These are phyloP conservation scores for Eupelmus urozonus DNA, from an alignment of 2,888 invertebrate species.

Conservation along the genomic window DNA sequence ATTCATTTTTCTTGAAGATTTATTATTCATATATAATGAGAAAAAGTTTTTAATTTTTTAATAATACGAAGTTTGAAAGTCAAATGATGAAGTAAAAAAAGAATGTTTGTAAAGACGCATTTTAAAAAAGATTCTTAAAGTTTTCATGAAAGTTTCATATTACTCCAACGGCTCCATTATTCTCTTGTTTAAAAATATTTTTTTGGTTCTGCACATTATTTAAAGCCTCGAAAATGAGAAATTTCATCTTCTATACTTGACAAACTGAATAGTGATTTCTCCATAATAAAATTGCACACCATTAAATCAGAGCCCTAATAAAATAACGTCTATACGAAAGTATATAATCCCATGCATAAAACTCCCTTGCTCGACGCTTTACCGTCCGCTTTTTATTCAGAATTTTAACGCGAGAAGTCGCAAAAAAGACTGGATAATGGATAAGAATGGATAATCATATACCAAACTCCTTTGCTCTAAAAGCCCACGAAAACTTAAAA, in stretches of 20 bases:
- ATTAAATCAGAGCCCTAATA: no score
- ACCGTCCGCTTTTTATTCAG: no score
- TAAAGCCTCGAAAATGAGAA: slow-evolving; percentile 4
- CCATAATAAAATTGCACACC: no score
- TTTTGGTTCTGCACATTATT: background rate
- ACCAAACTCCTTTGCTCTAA: background rate
- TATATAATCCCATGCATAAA: no score
- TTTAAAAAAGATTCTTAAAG: slow-evolving; percentile 23
- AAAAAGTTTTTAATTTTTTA: background rate
- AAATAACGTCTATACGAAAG: no score
- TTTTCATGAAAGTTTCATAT: slow-evolving; percentile 23
- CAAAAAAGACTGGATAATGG: no score
- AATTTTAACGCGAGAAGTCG: no score
- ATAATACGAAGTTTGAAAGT: slow-evolving; percentile 4
- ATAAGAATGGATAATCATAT: background rate
- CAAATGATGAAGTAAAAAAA: background rate
- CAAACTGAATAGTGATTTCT: no score
- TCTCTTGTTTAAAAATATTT: background rate
- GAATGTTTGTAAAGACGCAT: slow-evolving; percentile 9
- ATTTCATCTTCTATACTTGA: no score
- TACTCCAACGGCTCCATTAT: background rate
- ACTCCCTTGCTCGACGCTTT: no score
- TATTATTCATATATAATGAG: background rate
- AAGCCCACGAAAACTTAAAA: background rate
- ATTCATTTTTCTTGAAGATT: background rate